Base-by-base conservation (phyloP, 1,140 invertebrate species). In the Sesamia nonagrioides region DNA sequence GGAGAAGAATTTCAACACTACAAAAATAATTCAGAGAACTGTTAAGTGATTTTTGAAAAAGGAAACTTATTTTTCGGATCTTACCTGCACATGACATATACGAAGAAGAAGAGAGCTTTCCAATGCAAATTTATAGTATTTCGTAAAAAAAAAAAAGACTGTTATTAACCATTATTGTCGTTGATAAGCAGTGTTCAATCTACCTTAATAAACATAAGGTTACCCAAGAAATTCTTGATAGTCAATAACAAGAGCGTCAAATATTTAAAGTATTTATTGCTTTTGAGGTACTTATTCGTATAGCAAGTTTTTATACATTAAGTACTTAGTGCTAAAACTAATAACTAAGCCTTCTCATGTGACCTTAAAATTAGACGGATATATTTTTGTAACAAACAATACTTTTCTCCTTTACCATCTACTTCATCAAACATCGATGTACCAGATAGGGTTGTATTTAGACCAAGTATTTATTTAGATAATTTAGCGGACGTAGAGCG, bases 401-500 rank as follows among this genome's bases (percentile, higher is more conserved):
- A 56, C 6, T 61, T 66, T 60, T 77, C 74, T 52, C 37, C 21
- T 68, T 13, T 17, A 54, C 78, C 78, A 68, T 81, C 80, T 89
- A 84, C 82, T 84, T 85, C 66, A 74, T 52, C 76, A 81, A 42
- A 86, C 79, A 82, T 82, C 56, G 56, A 82, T 80, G 82, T 85
- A 84, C 80, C 81, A 85, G 84, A 90, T 85, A 87, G 87, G 88
- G 83, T 91, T 88, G 86, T 85, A 90, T 84, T 84, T 88, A 89
- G 86, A 86, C 83, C 84, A 90, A 91, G 87, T 91, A 90, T 90
- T 90, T 91, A 90, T 90, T 89, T 85, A 89, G 82, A 76, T 86
- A 81, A 71, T 83, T 73, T 86, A 90, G 85, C 58, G 52, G 82
- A 85, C 82, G 84, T 84, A 82, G 72, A 74, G 68, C 58, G 45